These are phyloP conservation scores for Polypedilum pembai DNA, from an alignment of 1,140 invertebrate species.

Conservation along the genomic window DNA sequence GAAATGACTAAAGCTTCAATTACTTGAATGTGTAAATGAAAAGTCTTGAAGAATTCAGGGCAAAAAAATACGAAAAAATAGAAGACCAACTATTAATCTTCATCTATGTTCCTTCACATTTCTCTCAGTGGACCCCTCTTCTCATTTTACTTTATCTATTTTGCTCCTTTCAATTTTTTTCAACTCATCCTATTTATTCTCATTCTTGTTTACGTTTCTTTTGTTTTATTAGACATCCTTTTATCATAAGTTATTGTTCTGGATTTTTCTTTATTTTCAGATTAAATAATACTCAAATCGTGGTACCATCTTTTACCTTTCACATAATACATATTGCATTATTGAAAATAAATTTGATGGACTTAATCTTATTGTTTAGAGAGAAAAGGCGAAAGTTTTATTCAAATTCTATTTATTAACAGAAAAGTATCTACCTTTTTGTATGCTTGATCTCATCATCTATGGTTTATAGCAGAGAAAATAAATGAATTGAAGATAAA, in stretches of 20 bases:
- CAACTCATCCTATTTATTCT: not conserved
- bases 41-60: not conserved
- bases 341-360: conserved; percentile 21
- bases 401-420: not conserved
- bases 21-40: not conserved
- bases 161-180: not conserved
- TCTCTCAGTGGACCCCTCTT: too few species aligned
- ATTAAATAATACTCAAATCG: not conserved
- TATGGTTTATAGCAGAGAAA: too few species aligned
- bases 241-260: conserved; percentile 6
- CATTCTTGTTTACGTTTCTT: not conserved
- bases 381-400: not conserved
- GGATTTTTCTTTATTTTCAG: not conserved
- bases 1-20: not conserved
- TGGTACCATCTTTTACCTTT: not conserved
- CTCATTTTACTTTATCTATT: not conserved
- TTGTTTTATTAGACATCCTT: not conserved
- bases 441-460: too few species aligned
- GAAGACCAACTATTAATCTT: conserved; percentile 6
- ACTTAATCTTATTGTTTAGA: conserved; percentile 16
- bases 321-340: not conserved
- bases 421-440: not conserved
- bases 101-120: not conserved
- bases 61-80: not conserved
- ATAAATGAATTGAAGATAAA: too few species aligned